Evolutionary conservation across 2,113 vertebrate genomes (phyloP).

Genomic region (Podarcis raffonei): DNA sequence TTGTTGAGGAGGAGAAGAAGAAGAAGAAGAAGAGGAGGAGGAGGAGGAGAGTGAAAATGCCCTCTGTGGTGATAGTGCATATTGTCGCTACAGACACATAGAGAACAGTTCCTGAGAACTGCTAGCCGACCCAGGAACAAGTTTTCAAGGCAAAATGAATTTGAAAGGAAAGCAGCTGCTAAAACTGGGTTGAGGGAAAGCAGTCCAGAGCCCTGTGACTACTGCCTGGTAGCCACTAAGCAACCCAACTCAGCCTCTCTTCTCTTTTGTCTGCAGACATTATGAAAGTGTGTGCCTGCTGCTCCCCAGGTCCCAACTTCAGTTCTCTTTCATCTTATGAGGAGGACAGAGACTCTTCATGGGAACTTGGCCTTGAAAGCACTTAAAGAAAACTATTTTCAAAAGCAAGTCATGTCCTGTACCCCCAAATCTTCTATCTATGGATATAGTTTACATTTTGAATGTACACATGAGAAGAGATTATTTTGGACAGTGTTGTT

Average conservation of each 20-base stretch:
- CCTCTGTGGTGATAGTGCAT: conserved; percentile 68
- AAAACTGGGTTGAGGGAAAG: conserved; percentile 72
- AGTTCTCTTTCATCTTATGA: conserved; percentile 76
- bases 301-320: conserved; percentile 75
- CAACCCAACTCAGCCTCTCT: conserved; percentile 86
- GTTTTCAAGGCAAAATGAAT: conserved; percentile 74
- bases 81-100: conserved; percentile 70
- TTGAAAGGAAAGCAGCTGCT: conserved; percentile 76
- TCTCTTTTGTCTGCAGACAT: conserved; percentile 82
- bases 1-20: conserved; percentile 49
- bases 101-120: conserved; percentile 67
- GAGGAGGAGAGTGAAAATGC: background rate
- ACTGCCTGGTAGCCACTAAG: conserved; percentile 75
- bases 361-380: conserved; percentile 84
- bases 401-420: background rate
- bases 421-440: background rate
- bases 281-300: conserved; percentile 79
- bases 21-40: conserved; percentile 7
- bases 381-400: conserved; percentile 54
- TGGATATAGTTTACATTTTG: conserved; percentile 86
- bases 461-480: conserved; percentile 92
- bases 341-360: conserved; percentile 80
- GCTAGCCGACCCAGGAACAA: conserved; percentile 73
- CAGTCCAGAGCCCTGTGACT: conserved; percentile 74
- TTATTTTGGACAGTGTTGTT: conserved; percentile 94